Evolutionary conservation across 2,113 vertebrate species (phyloP), one percentile per base, ranked within the genome.

Genomic region (Sinosuthora webbiana): DNA sequence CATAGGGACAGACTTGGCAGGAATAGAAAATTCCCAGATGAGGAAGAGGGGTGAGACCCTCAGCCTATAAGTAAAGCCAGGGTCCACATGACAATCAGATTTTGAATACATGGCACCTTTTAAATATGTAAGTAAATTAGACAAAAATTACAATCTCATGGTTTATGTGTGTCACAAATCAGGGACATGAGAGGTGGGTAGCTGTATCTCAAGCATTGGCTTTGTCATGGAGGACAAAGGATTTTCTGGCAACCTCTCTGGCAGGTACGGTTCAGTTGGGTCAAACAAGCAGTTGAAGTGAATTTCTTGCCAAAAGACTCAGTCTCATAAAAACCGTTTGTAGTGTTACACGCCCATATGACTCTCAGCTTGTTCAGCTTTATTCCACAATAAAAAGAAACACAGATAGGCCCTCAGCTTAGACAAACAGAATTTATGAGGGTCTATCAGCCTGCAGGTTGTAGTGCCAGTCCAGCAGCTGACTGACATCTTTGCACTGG

Each of bases 301-400:
- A 47, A 15, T 20, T 78, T 68, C 62, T 89, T 71, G n/a, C 65
- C 77, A 71, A 75, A 91, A 92, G 39, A 5, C 76, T 92, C 79
- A 75, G 41, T 50, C 91, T 63, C 69, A 83, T 81, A 87, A 85
- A 91, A 90, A 81, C 42, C 65, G 22, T 53, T 76, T 63, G 60
- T 91, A 27, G 45, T 2, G 2, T 75, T 83, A 83, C 83, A 95
- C 76, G 0, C 95, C 95, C 93, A 7, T 74, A 77, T 96, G 95
- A 97, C 80, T 93, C 9, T 64, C 56, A 47, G 25, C 56, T 90
- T 94, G 64, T 89, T 93, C 80, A 67, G 16, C 64, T 91, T 94
- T 94, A 67, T 92, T 88, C 86, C 86, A 77, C 56, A 93, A 60
- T 75, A 52, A 90, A 93, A 91, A 50, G 28, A 57, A 77, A 27